These are phyloP conservation scores for Larimichthys polyactis DNA, from an alignment of 2,113 vertebrate species.

Conservation along the genomic window DNA sequence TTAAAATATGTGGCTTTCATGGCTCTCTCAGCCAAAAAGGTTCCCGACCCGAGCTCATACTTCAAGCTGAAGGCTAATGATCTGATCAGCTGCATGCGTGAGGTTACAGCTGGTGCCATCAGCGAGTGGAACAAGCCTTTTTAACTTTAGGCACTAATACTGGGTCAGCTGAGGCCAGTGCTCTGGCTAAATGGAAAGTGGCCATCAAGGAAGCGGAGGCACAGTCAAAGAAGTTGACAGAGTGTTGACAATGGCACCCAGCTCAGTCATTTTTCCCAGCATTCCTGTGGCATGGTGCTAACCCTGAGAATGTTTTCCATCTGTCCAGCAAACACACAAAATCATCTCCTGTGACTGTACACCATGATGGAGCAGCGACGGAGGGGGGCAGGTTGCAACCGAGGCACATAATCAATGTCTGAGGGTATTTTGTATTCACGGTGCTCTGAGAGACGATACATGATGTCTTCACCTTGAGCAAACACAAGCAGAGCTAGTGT, in stretches of 20 bases:
- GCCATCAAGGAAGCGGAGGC: neutral
- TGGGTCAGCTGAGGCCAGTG: neutral
- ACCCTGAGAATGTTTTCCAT: constrained; percentile 31
- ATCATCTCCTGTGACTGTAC: constrained; percentile 32
- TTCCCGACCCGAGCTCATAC: no score
- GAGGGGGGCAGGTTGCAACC: constrained; percentile 18
- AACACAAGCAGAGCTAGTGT: constrained; percentile 32
- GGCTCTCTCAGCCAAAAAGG: no score
- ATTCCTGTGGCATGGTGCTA: constrained; percentile 38
- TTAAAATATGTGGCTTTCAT: no score
- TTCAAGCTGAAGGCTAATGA: no score
- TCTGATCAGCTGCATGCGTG: neutral
- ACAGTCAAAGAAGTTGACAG: neutral
- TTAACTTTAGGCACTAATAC: constrained; percentile 27
- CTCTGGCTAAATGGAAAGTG: constrained; percentile 34
- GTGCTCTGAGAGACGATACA: constrained; percentile 12
- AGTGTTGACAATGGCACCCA: constrained; percentile 31
- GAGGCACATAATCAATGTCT: constrained; percentile 52
- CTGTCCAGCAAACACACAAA: constrained; percentile 6
- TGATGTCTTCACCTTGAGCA: constrained; percentile 61
- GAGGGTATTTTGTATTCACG: constrained; percentile 45
- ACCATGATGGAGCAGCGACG: constrained; percentile 9
- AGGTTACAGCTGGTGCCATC: constrained; percentile 27
- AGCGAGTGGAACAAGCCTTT: constrained; percentile 3
- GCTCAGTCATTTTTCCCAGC: constrained; percentile 39